Evolutionary conservation across 1,140 invertebrate species (phyloP).

Genomic region (Aphaenogaster ashmeadi): DNA sequence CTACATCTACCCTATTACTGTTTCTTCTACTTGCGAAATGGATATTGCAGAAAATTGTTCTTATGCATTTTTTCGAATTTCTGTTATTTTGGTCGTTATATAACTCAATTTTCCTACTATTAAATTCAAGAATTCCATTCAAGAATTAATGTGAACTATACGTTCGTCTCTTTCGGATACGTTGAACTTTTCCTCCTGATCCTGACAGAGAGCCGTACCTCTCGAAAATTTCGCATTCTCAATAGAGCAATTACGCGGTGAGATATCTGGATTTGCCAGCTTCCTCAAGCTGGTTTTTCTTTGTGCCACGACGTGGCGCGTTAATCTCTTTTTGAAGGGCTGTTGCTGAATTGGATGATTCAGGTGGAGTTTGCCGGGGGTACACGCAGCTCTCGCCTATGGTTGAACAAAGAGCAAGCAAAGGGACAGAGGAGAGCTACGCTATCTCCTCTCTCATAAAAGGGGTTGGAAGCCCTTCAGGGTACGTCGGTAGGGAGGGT

Average conservation of each 20-base stretch:
- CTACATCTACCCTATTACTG: background rate
- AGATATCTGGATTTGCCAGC: constrained; percentile 66
- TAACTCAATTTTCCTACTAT: background rate
- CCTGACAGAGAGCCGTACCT: constrained; percentile 16
- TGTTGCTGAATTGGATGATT: constrained; percentile 75
- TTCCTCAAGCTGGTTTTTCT: constrained; percentile 65
- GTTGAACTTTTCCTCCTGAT: constrained; percentile 28
- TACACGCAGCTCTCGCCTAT: constrained; percentile 49
- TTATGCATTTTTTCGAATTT: background rate
- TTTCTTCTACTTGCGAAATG: background rate
- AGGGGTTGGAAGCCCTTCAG: constrained; percentile 77
- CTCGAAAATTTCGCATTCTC: constrained; percentile 44
- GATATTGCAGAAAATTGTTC: background rate
- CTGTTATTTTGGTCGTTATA: background rate
- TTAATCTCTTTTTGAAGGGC: constrained; percentile 76
- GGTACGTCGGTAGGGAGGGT: constrained; percentile 67
- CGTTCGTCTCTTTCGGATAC: background rate
- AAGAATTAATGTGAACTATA: background rate
- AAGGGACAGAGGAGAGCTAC: background rate
- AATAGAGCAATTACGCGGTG: constrained; percentile 71
- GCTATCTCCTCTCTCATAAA: constrained; percentile 69
- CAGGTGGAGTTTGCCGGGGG: constrained; percentile 74
- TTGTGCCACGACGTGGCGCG: constrained; percentile 71
- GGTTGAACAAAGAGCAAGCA: background rate
- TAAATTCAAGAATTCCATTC: background rate